Base-by-base conservation (phyloP, 2,888 invertebrate genomes). In the Parnassius apollo region DNA sequence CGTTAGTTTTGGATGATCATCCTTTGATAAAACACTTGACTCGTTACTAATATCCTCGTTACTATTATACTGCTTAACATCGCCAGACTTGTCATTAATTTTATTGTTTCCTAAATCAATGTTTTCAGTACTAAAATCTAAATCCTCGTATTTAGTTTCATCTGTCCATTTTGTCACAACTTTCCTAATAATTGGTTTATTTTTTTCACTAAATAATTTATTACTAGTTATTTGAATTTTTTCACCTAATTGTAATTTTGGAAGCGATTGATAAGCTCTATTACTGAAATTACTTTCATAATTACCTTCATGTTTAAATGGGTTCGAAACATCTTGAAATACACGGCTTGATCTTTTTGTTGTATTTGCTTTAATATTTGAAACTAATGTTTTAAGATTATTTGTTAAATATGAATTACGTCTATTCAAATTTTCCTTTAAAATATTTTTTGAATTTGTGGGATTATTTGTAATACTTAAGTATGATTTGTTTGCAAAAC, bases 81-180 rank as follows among this genome's bases (percentile, higher is more conserved):
- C 61, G 58, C 69, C 7, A 70, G 53, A 48, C 72, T 76, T 11
- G 70, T 69, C 2, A 72, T 67, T 49, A 59, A 71, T 68, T 68
- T 75, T 70, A 22, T 66, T 69, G 69, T 79, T 80, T 45, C 70
- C 69, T 0, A 79, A 76, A 10, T 73, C 69, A 46, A 75, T 75
- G 42, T 75, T 75, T 69, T 93, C 92, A 52, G 82, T 82, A 61
- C 86, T 81, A 67, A 90, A 86, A 65, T 92, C 81, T 66, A 92
- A 77, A 66, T 91, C 88, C 53, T 88, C 85, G 54, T 84, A 79
- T 69, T 88, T 90, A 1, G 90, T 86, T 69, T 84, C 83, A 67
- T 93, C 93, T 0, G 86, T 88, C 93, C 93, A 93, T 80, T 92
- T 92, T 1, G 93, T 93, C 1, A 92, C 69, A 3, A 93, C 83